Conservation (phyloP, 2,113 vertebrate species). For the Oxyruncus cristatus region DNA sequence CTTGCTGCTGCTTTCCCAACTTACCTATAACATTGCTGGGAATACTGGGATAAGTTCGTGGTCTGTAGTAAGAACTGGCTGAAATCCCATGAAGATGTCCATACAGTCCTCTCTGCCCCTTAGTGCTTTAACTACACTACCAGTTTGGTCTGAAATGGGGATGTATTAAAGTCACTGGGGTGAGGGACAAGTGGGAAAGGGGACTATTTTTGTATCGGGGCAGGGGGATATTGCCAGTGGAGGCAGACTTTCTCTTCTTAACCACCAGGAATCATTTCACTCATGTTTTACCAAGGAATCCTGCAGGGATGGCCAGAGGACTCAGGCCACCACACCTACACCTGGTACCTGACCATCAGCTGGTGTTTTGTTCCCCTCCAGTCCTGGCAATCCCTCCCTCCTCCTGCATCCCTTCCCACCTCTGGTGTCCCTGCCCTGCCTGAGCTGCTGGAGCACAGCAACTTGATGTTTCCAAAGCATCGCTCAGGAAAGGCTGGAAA, state of each 20-base stretch:
- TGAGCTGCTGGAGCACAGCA: background rate
- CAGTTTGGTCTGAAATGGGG: background rate
- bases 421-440: background rate
- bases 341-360: background rate
- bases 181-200: background rate
- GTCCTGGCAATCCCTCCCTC: background rate
- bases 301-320: background rate
- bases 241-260: background rate
- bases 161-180: background rate
- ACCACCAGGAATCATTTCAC: background rate
- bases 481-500: background rate
- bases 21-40: background rate
- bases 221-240: background rate
- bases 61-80: background rate
- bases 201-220: background rate
- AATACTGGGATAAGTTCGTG: background rate
- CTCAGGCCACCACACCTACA: background rate
- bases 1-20: background rate
- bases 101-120: background rate
- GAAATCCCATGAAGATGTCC: background rate
- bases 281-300: background rate
- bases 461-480: background rate
- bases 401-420: background rate
- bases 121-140: background rate
- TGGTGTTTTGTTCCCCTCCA: background rate